These are phyloP conservation scores for Rhingia rostrata DNA, from an alignment of 2,888 invertebrate species.

Conservation along the genomic window DNA sequence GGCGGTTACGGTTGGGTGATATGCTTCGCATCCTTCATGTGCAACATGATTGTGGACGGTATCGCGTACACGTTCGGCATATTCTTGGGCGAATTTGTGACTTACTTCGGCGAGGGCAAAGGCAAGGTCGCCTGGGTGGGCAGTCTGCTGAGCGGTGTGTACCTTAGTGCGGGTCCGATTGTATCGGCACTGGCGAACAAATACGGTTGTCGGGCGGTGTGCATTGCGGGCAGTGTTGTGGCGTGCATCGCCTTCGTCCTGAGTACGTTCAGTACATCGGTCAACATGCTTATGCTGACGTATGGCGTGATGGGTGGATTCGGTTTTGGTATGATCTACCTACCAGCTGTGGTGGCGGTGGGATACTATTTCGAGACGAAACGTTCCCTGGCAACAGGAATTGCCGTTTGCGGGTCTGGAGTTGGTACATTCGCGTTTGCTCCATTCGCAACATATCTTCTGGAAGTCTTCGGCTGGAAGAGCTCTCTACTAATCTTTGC, in stretches of 20 bases:
- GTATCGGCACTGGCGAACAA: slow-evolving; percentile 98
- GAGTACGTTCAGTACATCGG: slow-evolving; percentile 93
- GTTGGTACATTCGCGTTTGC: slow-evolving; percentile 98
- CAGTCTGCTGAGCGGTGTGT: slow-evolving; percentile 96
- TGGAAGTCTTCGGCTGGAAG: slow-evolving; percentile 93
- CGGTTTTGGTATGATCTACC: slow-evolving; percentile 96
- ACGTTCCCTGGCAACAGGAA: slow-evolving; percentile 95
- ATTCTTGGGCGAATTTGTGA: slow-evolving; percentile 91
- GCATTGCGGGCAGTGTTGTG: slow-evolving; percentile 94
- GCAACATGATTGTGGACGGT: slow-evolving; percentile 98
- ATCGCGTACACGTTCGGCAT: slow-evolving; percentile 99
- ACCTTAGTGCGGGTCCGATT: slow-evolving; percentile 96
- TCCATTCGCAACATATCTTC: slow-evolving; percentile 91
- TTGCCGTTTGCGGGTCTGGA: slow-evolving; percentile 98
- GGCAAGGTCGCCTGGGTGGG: slow-evolving; percentile 97
- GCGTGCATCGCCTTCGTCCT: slow-evolving; percentile 93
- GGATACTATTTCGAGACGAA: slow-evolving; percentile 99
- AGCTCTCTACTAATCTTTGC: slow-evolving; percentile 95
- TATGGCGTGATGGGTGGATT: slow-evolving; percentile 97
- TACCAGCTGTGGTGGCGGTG: slow-evolving; percentile 98
- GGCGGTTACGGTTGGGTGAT: slow-evolving; percentile 97
- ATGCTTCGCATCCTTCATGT: slow-evolving; percentile 97
- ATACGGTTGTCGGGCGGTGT: slow-evolving; percentile 96
- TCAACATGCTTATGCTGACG: slow-evolving; percentile 94
- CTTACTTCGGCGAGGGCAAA: slow-evolving; percentile 92